Evolutionary conservation across 2,113 vertebrate species (phyloP).

Genomic region (Jacana jacana): DNA sequence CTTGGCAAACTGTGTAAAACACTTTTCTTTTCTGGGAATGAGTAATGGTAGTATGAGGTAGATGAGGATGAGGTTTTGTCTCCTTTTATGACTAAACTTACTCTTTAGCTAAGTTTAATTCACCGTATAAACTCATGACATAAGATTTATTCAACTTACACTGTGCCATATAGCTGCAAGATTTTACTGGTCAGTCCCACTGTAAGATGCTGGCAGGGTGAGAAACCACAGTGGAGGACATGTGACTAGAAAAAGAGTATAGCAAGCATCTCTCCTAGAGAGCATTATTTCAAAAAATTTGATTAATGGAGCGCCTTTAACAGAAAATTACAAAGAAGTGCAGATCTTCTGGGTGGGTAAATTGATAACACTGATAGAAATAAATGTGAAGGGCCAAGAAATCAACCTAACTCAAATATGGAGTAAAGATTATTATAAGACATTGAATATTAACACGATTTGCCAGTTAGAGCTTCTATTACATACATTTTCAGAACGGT

Average conservation of each 20-base stretch:
- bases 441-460: not conserved
- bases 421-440: not conserved
- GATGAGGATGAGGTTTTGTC: not conserved
- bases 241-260: not conserved
- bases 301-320: not conserved
- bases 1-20: not conserved
- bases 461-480: not conserved
- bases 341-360: not conserved
- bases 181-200: not conserved
- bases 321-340: not conserved
- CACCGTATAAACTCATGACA: not conserved
- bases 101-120: not conserved
- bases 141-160: not conserved
- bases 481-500: not conserved
- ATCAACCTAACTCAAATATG: not conserved
- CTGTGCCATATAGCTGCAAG: not conserved
- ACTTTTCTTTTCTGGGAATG: not conserved
- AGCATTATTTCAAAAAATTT: not conserved
- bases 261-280: not conserved
- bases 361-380: not conserved
- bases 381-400: not conserved
- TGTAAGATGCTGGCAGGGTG: not conserved
- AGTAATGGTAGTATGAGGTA: not conserved
- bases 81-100: not conserved
- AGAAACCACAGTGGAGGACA: not conserved